Evolutionary conservation across 2,888 invertebrate genomes (phyloP).

Genomic region (Schizaphis graminum): DNA sequence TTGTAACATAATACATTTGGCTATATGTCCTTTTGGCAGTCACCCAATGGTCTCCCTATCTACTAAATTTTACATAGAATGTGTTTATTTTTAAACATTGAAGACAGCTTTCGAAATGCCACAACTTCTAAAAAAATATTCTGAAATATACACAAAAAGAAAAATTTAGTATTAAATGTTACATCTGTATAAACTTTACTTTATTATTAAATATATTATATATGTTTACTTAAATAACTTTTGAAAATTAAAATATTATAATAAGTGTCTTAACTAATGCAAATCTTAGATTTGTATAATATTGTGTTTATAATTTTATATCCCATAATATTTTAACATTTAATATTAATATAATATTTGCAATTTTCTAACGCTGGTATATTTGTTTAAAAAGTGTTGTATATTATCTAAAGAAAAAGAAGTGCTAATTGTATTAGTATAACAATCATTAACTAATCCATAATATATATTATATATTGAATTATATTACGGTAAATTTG

Average conservation of each 20-base stretch:
- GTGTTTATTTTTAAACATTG: constrained; percentile 60
- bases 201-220: neutral
- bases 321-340: too few relatives aligned
- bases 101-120: constrained; percentile 52
- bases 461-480: neutral
- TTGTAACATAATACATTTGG: constrained; percentile 64
- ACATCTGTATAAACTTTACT: constrained; percentile 25
- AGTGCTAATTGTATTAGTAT: neutral
- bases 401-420: neutral
- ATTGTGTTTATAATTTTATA: neutral
- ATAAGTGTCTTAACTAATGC: neutral
- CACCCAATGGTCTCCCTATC: constrained; percentile 36
- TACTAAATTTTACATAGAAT: constrained; percentile 35
- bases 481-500: neutral
- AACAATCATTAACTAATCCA: neutral
- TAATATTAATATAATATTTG: neutral
- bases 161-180: neutral
- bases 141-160: constrained; percentile 5
- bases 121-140: constrained; percentile 36
- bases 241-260: neutral
- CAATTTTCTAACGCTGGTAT: neutral
- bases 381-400: neutral
- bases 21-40: constrained; percentile 43
- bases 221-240: neutral
- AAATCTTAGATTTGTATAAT: neutral